Conservation (phyloP, 2,797 vertebrate species). For the Pipistrellus nathusii region DNA sequence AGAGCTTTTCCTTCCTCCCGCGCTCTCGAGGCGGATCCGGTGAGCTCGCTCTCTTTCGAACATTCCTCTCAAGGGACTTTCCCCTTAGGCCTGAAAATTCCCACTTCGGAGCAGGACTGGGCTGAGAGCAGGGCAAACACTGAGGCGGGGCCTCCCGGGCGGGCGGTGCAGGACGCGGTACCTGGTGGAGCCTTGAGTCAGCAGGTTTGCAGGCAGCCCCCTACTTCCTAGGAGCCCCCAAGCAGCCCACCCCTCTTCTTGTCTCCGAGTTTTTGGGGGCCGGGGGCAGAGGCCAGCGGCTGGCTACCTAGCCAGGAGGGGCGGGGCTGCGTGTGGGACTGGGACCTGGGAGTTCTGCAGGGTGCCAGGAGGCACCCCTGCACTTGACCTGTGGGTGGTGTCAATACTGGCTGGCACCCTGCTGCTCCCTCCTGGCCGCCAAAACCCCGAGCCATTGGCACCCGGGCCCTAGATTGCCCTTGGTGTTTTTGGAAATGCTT, state of each 20-base stretch:
- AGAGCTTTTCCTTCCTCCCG: conserved; percentile 28
- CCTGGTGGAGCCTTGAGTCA: neutral
- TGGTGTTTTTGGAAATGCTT: neutral
- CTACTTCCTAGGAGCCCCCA: neutral
- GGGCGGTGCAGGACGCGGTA: neutral
- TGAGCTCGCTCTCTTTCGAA: conserved; percentile 43
- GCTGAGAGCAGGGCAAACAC: neutral
- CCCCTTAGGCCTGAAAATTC: conserved; percentile 74
- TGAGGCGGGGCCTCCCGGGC: neutral
- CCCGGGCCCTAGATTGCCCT: neutral
- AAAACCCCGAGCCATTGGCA: neutral
- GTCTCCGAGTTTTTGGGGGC: neutral
- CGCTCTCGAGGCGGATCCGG: conserved; percentile 5
- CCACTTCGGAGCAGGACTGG: conserved; percentile 66
- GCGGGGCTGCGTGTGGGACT: neutral
- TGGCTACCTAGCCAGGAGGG: conserved; percentile 47
- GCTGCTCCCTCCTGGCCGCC: neutral
- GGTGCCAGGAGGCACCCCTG: neutral
- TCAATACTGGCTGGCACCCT: neutral
- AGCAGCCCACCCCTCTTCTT: neutral
- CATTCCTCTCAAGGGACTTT: conserved; percentile 73
- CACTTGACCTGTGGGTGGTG: neutral
- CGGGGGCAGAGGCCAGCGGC: neutral
- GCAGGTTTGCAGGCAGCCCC: neutral
- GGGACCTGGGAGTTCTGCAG: neutral